Percentiles rank a stretch among this genome's conserved stretches.
phyloP scores from a whole-genome alignment of 2,888 invertebrate species.

The Ecliptopera silaceata region DNA sequence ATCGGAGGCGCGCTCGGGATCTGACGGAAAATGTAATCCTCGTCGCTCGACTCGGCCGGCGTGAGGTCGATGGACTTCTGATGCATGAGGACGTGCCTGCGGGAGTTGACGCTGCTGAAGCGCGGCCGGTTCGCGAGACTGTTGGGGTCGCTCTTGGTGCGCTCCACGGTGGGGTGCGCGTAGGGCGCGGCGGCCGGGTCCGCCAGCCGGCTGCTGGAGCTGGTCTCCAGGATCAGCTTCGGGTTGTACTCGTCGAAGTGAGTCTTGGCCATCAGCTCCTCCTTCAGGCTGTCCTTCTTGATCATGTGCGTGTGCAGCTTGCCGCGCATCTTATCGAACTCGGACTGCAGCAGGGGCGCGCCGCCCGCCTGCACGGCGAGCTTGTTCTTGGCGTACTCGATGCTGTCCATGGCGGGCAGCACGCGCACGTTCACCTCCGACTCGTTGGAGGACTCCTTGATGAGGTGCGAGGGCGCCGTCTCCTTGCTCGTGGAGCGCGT shows the following conservation, averaged over 20 bases:
- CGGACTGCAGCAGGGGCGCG: conserved; percentile 83
- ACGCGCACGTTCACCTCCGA: conserved; percentile 77
- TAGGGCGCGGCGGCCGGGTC: conserved; percentile 79
- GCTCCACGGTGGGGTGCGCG: conserved; percentile 89
- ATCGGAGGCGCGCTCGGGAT: conserved; percentile 89
- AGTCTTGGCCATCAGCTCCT: conserved; percentile 86
- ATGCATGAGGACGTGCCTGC: conserved; percentile 91
- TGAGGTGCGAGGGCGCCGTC: conserved; percentile 55
- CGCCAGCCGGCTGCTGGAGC: conserved; percentile 77
- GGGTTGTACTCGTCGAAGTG: conserved; percentile 89
- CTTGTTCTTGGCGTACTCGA: conserved; percentile 79
- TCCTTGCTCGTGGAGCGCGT: conserved; percentile 72
- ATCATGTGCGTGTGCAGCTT: conserved; percentile 69
- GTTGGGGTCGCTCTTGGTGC: conserved; percentile 94
- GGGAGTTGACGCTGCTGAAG: conserved; percentile 87
- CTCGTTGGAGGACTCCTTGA: conserved; percentile 79
- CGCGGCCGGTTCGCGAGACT: conserved; percentile 88
- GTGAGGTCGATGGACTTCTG: conserved; percentile 93
- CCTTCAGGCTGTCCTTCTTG: conserved; percentile 83
- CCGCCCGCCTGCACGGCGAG: conserved; percentile 57
- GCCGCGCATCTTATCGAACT: conserved; percentile 82
- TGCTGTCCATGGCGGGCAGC: conserved; percentile 80
- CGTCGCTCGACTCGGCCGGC: conserved; percentile 93
- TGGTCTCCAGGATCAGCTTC: conserved; percentile 81
- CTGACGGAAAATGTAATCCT: conserved; percentile 90